A percentile compares a stretch with the other conserved stretches of the same genome.
Conservation (phyloP, 2,797 vertebrate species). For the Orientallactaga sibirica region DNA sequence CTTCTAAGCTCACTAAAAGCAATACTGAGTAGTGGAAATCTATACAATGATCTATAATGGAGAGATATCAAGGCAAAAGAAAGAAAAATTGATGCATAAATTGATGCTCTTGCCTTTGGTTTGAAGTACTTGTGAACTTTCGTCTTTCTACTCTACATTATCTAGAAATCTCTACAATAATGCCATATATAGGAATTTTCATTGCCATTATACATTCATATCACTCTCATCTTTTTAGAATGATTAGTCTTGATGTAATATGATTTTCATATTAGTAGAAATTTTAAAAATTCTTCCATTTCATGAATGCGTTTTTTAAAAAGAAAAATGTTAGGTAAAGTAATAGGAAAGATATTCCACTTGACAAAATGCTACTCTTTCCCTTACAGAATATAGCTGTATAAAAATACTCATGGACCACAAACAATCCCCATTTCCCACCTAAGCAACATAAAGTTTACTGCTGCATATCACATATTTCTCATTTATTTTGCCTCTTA, state of each 20-base stretch:
- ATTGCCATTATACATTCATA: background rate
- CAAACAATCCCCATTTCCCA: background rate
- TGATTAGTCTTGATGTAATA: background rate
- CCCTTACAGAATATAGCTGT: background rate
- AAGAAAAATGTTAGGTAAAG: background rate
- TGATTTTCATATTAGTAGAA: background rate
- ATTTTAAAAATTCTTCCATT: background rate
- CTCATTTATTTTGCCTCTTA: background rate
- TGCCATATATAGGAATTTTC: background rate
- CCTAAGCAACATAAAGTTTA: background rate
- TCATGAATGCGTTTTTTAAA: background rate
- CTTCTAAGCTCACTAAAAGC: background rate
- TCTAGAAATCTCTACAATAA: background rate
- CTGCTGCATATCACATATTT: background rate
- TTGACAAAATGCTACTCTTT: background rate
- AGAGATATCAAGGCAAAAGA: background rate
- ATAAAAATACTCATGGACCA: background rate
- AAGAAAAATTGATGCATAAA: background rate
- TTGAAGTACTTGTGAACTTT: background rate
- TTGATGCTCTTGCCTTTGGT: background rate
- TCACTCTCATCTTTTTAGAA: background rate
- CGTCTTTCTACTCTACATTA: background rate
- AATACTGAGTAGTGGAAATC: background rate
- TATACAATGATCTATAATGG: background rate
- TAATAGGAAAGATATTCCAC: background rate